Base-by-base conservation (phyloP, 30 jellyfish, hydroid and myxozoan species). In the Turritopsis dohrnii region DNA sequence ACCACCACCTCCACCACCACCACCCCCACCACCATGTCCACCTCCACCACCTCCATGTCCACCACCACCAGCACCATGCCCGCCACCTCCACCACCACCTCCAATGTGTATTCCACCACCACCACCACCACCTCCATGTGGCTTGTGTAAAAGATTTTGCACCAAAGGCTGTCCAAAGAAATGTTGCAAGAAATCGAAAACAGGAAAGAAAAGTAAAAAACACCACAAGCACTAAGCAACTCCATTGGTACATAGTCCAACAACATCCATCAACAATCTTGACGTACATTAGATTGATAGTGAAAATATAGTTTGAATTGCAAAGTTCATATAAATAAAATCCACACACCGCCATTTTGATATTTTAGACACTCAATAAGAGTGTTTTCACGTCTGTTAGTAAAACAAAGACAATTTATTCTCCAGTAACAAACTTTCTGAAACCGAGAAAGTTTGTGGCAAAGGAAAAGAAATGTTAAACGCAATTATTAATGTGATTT, bases 21-120 rank as follows among this genome's bases (percentile, higher is more conserved):
- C 86, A 5, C 86, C 72, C n/a, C 89, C 89, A 1, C 77, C 89
- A 22, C 89, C 89, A 65, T 82, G 89, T 73, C 89, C 89, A 82
- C 86, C 89, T 1, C 89, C 85, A 60, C 86, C 86, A 21, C 85
- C 69, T n/a, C 83, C 69, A 75, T 31, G 65, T 26, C 83, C 69
- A 75, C 83, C 89, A 82, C 86, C 89, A 52, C 87, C 71, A n/a
- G 66, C 86, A 8, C 79, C 79, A 29, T 53, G 82, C 87, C 79
- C 79, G 31, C 74, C 74, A 65, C 85, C 89, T 82, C 85, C 89
- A 54, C 89, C 85, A 54, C 86, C 86, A 54, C 84, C 84, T n/a
- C 88, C 88, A 60, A 28, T 41, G 52, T 69, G 75, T 1, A 69
- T 69, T 23, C 77, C 85, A 65, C 89, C 89, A 25, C 72, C 85